phyloP scores from a whole-genome alignment of 1,140 invertebrate species.

The Drosophila leontia region DNA sequence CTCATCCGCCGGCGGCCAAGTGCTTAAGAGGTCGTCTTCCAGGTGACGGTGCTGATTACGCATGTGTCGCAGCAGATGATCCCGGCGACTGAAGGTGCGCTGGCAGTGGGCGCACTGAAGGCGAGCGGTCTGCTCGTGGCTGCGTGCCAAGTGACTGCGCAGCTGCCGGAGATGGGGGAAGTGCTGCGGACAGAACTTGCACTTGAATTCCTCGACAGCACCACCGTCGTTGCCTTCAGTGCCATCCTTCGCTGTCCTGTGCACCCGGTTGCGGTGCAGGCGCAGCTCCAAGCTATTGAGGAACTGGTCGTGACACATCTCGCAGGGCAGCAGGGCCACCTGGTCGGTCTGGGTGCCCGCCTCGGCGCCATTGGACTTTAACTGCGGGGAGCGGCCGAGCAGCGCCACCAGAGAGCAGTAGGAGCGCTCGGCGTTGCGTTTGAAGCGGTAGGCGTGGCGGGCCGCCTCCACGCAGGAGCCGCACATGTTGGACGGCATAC shows the following conservation, averaged over 20 bases:
- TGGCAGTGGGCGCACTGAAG: conserved; percentile 63
- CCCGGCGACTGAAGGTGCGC: conserved; percentile 63
- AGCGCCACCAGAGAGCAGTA: conserved; percentile 66
- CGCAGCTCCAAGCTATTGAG: conserved; percentile 62
- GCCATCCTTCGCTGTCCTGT: conserved; percentile 23
- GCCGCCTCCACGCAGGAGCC: conserved; percentile 62
- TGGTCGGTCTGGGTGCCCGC: conserved; percentile 75
- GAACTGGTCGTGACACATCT: conserved; percentile 72
- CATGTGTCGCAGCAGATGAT: conserved; percentile 72
- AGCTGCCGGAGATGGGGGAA: conserved; percentile 66
- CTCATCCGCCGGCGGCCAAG: conserved; percentile 36
- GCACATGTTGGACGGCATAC: conserved; percentile 74
- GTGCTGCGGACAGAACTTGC: conserved; percentile 61
- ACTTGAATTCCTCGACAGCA: conserved; percentile 52
- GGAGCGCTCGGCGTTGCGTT: conserved; percentile 64
- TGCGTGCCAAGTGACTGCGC: conserved; percentile 57
- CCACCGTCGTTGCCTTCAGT: neutral
- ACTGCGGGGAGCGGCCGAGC: conserved; percentile 38
- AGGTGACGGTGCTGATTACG: conserved; percentile 58
- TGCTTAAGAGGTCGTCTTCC: conserved; percentile 3
- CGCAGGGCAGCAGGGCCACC: conserved; percentile 65
- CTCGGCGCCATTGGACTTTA: conserved; percentile 42
- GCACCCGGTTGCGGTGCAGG: conserved; percentile 62
- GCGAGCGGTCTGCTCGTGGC: conserved; percentile 52
- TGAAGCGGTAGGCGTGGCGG: conserved; percentile 73